Conservation (phyloP, 2,113 vertebrate genomes). For the Thermophis baileyi region DNA sequence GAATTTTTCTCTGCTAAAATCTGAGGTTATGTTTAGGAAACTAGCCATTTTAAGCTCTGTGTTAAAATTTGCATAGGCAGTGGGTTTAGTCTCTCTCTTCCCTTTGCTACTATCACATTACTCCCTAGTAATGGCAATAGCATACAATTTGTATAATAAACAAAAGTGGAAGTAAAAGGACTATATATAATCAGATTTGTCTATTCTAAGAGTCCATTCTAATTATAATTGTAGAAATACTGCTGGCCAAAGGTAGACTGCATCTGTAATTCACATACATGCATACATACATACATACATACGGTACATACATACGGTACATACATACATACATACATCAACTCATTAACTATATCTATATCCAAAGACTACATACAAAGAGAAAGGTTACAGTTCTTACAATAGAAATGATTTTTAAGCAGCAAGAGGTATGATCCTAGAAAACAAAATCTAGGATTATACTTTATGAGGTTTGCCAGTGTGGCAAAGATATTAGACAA, state of each 20-base stretch:
- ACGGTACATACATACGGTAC: neutral
- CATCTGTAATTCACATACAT: constrained; percentile 7
- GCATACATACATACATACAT: neutral
- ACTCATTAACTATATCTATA: constrained; percentile 3
- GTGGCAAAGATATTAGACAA: neutral
- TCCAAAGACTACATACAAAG: constrained; percentile 13
- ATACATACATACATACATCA: neutral
- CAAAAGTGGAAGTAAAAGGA: neutral
- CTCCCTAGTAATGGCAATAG: neutral
- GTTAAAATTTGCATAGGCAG: neutral
- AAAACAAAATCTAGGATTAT: fast-evolving
- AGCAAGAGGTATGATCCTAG: neutral
- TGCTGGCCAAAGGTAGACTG: constrained; percentile 46
- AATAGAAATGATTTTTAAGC: neutral
- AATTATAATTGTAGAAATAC: constrained; percentile 37
- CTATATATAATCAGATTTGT: neutral
- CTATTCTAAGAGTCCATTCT: constrained; percentile 43
- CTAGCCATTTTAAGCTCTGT: neutral
- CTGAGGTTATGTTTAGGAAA: neutral
- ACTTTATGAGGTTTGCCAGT: neutral
- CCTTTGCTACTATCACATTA: neutral
- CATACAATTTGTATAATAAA: neutral
- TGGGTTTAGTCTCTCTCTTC: neutral
- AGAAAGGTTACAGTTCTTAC: constrained; percentile 15
- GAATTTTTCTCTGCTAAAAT: neutral